These are phyloP conservation scores for Mimachlamys varia DNA, from an alignment of 2,888 invertebrate genomes.

Conservation along the genomic window DNA sequence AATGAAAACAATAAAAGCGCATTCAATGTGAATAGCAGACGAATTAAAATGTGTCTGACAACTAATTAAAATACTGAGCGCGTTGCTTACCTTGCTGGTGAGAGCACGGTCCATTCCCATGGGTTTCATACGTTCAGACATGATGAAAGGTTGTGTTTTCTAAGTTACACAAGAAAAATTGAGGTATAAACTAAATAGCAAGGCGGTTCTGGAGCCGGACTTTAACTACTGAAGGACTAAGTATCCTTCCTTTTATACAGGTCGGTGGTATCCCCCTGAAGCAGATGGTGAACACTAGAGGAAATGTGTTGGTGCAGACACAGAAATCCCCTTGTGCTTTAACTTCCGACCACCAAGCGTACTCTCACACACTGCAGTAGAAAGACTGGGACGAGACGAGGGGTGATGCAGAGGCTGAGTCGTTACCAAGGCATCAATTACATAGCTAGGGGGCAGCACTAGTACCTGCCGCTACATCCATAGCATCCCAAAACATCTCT, in stretches of 20 bases:
- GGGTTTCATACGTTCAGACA: conserved; percentile 64
- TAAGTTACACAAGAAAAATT: conserved; percentile 18
- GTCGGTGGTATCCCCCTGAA: conserved; percentile 40
- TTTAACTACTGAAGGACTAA: conserved; percentile 37
- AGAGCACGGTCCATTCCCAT: conserved; percentile 68
- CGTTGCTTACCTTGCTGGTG: conserved; percentile 64
- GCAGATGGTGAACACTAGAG: conserved; percentile 38
- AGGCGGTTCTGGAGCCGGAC: conserved; percentile 37
- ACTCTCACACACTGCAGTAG: conserved; percentile 23
- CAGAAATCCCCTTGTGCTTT: conserved; percentile 41
- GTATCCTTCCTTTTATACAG: conserved; percentile 36
- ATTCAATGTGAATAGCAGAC: neutral
- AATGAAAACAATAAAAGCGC: neutral
- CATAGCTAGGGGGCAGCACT: conserved; percentile 11
- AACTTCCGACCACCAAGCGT: conserved; percentile 32
- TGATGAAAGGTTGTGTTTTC: conserved; percentile 48
- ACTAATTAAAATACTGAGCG: neutral
- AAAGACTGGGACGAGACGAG: conserved; percentile 11
- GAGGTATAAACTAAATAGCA: conserved; percentile 38
- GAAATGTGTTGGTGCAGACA: conserved; percentile 41
- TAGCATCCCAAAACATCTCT: conserved; percentile 25
- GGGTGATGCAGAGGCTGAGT: neutral
- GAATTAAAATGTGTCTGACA: neutral
- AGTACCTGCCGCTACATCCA: neutral
- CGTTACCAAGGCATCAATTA: conserved; percentile 24